Percentiles rank a stretch among this genome's conserved stretches.
These are phyloP conservation scores for Microtus montanus DNA, from an alignment of 2,113 vertebrate genomes.

Conservation along the genomic window DNA sequence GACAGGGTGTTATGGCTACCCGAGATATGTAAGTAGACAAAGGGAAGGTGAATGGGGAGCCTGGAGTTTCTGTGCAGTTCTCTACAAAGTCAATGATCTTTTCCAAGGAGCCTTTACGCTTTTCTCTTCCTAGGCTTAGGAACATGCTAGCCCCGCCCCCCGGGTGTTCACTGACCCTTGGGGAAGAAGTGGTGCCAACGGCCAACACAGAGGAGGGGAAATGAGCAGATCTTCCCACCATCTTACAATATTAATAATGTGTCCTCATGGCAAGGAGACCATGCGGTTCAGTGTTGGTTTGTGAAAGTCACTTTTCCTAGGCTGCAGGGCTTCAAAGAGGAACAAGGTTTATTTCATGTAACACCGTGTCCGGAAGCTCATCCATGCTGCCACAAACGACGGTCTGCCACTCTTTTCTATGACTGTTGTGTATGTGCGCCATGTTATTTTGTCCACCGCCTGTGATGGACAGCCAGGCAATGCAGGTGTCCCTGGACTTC, in stretches of 20 bases:
- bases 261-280: too few species aligned
- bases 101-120: not conserved
- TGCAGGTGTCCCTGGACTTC: too few species aligned
- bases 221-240: fast-evolving
- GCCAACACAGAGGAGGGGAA: not conserved
- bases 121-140: not conserved
- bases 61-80: not conserved
- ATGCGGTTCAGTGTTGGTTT: not conserved
- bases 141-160: not conserved
- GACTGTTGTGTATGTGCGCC: fast-evolving
- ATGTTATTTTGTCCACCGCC: not conserved
- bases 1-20: not conserved
- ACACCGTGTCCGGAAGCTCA: not conserved
- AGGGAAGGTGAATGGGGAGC: not conserved
- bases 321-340: not conserved
- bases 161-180: fast-evolving
- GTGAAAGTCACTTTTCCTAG: not conserved
- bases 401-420: not conserved
- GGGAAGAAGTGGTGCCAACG: not conserved
- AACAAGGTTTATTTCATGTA: not conserved
- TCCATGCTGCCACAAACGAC: not conserved
- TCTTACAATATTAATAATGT: not conserved
- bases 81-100: not conserved
- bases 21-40: not conserved
- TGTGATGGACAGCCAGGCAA: not conserved